A percentile compares a stretch with the other conserved stretches of the same genome.
Evolutionary conservation across 1,140 invertebrate genomes (phyloP).

Genomic region (Patella vulgata): DNA sequence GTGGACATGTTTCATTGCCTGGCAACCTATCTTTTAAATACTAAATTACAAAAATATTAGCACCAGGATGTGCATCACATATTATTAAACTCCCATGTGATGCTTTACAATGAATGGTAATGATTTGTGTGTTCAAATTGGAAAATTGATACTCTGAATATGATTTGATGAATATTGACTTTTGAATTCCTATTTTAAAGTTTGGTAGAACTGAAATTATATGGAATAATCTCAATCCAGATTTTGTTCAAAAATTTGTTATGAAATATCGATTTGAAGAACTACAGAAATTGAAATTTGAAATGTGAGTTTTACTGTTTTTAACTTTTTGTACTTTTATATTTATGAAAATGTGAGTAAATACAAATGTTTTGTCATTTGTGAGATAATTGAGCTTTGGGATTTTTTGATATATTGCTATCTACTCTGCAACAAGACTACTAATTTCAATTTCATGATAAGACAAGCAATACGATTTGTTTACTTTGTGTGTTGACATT

Average conservation of each 20-base stretch:
- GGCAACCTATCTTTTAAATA: too few relatives aligned
- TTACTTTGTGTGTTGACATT: too few relatives aligned
- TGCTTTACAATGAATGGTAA: neutral
- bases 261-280: constrained; percentile 72
- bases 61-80: neutral
- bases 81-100: neutral
- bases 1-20: too few relatives aligned
- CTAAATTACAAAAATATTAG: neutral
- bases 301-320: constrained; percentile 59
- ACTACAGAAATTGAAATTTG: constrained; percentile 66
- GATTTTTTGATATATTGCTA: neutral
- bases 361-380: constrained; percentile 5
- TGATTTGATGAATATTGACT: too few relatives aligned
- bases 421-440: too few relatives aligned
- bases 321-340: neutral
- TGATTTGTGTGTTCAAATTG: too few relatives aligned
- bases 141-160: too few relatives aligned
- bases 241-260: constrained; percentile 70
- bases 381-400: neutral
- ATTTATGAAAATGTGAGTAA: constrained; percentile 2
- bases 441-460: too few relatives aligned
- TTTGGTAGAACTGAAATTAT: constrained; percentile 71
- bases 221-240: constrained; percentile 70
- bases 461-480: too few relatives aligned
- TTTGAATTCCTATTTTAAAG: constrained; percentile 56